Evolutionary conservation across 2,113 vertebrate genomes (phyloP).

Genomic region (Phyllostomus discolor): DNA sequence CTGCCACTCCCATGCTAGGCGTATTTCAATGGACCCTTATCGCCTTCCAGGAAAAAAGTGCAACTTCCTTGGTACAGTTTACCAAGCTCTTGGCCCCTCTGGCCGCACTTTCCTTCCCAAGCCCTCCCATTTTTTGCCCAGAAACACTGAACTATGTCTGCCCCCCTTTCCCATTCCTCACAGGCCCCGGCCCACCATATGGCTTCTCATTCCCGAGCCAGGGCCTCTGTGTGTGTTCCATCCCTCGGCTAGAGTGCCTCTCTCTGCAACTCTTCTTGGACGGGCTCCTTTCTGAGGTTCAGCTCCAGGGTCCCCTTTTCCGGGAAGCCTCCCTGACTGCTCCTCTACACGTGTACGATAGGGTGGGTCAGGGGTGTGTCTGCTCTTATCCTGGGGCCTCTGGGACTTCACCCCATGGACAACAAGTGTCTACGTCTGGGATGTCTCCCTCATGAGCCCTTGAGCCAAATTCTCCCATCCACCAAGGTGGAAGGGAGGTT

Average conservation of each 20-base stretch:
- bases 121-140: neutral
- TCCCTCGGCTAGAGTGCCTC: accelerated
- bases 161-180: accelerated
- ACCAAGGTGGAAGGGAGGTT: neutral
- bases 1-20: neutral
- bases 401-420: too few relatives aligned
- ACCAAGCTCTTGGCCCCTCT: neutral
- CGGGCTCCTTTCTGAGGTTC: neutral
- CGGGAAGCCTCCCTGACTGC: neutral
- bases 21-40: neutral
- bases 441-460: neutral
- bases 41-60: neutral
- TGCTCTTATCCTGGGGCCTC: neutral
- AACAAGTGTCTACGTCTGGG: neutral
- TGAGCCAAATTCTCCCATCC: neutral
- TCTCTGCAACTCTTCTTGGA: neutral
- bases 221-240: neutral
- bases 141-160: neutral
- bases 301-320: neutral
- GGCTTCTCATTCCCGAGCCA: neutral
- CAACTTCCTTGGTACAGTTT: neutral
- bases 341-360: neutral
- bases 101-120: neutral
- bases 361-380: neutral
- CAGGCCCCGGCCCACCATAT: neutral